Percentiles rank a stretch among this genome's conserved stretches.
phyloP scores from a whole-genome alignment of 1,140 invertebrate species.

The Drosophila ohnishii region DNA sequence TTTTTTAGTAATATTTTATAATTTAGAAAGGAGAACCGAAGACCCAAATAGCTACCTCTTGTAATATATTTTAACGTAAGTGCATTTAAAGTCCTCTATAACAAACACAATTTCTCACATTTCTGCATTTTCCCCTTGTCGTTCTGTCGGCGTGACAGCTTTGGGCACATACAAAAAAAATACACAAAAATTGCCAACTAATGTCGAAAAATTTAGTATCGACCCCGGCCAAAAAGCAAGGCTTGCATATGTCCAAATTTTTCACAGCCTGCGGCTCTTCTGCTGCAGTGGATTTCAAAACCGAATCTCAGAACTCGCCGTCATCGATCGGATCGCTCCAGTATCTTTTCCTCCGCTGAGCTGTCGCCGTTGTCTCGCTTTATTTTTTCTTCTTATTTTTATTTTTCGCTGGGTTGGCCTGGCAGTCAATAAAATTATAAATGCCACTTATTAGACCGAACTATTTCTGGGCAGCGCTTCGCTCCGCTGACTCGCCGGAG shows the following conservation, averaged over 20 bases:
- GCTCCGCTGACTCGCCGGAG: constrained; percentile 31
- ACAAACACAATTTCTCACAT: not conserved
- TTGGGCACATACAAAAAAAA: constrained; percentile 53
- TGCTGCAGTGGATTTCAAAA: constrained; percentile 71
- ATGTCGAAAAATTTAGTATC: constrained; percentile 69
- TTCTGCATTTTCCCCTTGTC: constrained; percentile 27
- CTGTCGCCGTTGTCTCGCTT: constrained; percentile 11
- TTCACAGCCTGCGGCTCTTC: constrained; percentile 58
- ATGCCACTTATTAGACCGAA: constrained; percentile 72
- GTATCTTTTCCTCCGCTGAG: constrained; percentile 23
- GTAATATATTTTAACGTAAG: not conserved
- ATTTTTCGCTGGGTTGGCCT: constrained; percentile 34
- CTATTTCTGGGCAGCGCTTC: constrained; percentile 62
- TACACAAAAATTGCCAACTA: constrained; percentile 56
- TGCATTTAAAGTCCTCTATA: not conserved
- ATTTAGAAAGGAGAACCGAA: too few species aligned
- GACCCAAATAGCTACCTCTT: too few species aligned
- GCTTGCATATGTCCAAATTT: constrained; percentile 63
- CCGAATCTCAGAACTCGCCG: constrained; percentile 53
- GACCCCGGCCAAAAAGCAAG: constrained; percentile 38
- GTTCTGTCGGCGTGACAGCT: constrained; percentile 69
- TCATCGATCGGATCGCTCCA: constrained; percentile 27
- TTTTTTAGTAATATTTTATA: too few species aligned
- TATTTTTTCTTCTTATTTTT: constrained; percentile 3
- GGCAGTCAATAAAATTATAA: constrained; percentile 78